Evolutionary conservation across 2,797 vertebrate genomes (phyloP), one percentile per base, ranked within the genome.

Genomic region (Ibycter americanus): DNA sequence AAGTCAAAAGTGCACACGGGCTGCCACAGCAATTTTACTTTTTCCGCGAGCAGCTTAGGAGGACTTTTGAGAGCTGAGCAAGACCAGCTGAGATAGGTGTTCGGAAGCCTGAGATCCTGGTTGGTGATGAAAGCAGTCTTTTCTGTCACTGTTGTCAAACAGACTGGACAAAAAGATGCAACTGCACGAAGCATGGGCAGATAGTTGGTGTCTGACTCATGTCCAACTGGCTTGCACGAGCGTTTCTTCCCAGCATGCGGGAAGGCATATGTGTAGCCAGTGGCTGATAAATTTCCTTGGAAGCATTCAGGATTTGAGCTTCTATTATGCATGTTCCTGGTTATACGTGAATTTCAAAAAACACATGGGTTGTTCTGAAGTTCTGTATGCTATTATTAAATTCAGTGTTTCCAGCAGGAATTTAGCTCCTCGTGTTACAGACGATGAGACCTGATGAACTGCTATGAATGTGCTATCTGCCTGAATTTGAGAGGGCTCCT

Each of bases 341-440:
- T 88, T 93, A 87, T 54, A 42, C 0, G 18, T 13, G 86, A 51
- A 63, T 79, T 93, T 87, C 59, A 83, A 20, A 26, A 70, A 95
- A 34, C 92, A 92, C 55, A 29, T 83, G 90, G 61, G 52, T 4
- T 49, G 20, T 70, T 80, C 93, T 25, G 4, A 46, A 70, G n/a
- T 36, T 78, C 89, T 91, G 70, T 20, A 55, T 21, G 20, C 38
- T 4, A 3, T 89, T 77, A 85, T 80, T 90, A 84, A 79, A 80
- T 40, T 71, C 67, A 6, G 63, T 80, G 87, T 66, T 93, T 95
- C 40, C 95, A 96, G 87, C 31, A 91, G 82, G 73, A 90, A 66
- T 82, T 88, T 12, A 70, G 90, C 85, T 95, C 93, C 91, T 95
- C 0, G 34, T 80, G 78, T 93, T 96, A 89, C 90, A 93, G 93